These are phyloP conservation scores for Phalacrocorax aristotelis DNA, from an alignment of 2,113 vertebrate genomes.

Conservation along the genomic window DNA sequence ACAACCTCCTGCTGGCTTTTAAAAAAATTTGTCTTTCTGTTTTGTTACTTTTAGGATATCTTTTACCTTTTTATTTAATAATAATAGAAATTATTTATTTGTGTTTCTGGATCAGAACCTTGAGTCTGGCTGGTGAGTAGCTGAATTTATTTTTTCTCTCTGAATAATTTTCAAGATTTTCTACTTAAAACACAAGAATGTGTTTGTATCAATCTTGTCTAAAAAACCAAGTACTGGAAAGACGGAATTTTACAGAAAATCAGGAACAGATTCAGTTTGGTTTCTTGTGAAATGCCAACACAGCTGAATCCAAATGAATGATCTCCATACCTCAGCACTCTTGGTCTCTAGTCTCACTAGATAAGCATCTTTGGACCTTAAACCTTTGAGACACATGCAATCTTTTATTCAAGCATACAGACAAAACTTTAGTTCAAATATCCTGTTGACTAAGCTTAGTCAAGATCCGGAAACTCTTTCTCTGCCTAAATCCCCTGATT, in stretches of 20 bases:
- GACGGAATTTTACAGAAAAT: not conserved
- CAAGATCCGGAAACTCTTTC: slow-evolving; percentile 44
- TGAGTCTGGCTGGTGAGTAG: not conserved
- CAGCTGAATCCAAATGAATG: not conserved
- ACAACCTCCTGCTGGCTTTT: not conserved
- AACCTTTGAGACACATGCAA: slow-evolving; percentile 15
- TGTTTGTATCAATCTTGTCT: not conserved
- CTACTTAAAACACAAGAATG: not conserved
- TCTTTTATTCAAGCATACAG: not conserved
- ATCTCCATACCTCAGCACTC: not conserved
- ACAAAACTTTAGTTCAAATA: slow-evolving; percentile 46
- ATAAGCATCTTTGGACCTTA: slow-evolving; percentile 1
- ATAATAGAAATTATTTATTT: too few species aligned
- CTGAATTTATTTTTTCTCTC: not conserved
- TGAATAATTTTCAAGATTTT: not conserved
- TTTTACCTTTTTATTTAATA: not conserved
- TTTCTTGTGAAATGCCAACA: not conserved
- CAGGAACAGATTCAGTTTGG: not conserved
- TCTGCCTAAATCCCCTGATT: slow-evolving; percentile 45
- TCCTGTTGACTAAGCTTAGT: slow-evolving; percentile 57
- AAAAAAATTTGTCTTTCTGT: not conserved
- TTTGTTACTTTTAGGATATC: not conserved
- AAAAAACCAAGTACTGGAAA: not conserved
- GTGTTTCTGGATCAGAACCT: not conserved
- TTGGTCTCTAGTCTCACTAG: not conserved